Conservation (phyloP, 2,113 vertebrate genomes). For the Bostrychus sinensis region DNA sequence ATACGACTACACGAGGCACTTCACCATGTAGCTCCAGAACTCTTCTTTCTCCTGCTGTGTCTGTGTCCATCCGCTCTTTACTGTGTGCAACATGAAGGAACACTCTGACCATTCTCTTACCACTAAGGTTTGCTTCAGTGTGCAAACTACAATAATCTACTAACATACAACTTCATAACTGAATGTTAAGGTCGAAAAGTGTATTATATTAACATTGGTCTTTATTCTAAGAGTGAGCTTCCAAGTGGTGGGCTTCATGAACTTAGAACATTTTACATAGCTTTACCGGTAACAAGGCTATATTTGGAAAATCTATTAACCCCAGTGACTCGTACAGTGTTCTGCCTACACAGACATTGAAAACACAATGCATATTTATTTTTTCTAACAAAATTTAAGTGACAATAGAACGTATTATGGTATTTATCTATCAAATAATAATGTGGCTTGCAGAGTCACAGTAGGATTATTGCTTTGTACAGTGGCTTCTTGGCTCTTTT, state of each 20-base stretch:
- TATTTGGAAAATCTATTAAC: not conserved
- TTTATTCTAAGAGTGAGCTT: not conserved
- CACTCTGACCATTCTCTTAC: constrained; percentile 5
- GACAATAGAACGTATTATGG: not conserved
- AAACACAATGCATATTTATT: not conserved
- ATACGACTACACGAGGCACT: constrained; percentile 98
- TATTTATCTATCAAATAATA: not conserved
- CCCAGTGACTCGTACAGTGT: too few species aligned
- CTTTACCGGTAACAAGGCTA: not conserved
- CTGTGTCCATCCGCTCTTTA: constrained; percentile 4
- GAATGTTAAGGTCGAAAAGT: not conserved
- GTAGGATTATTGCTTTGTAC: not conserved
- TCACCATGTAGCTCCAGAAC: constrained; percentile 89
- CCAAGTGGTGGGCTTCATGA: not conserved
- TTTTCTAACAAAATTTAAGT: not conserved
- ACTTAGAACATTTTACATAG: not conserved
- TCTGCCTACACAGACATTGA: not conserved
- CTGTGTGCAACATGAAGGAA: constrained; percentile 22
- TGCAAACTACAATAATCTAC: not conserved
- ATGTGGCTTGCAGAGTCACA: not conserved
- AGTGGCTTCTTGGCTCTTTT: too few species aligned
- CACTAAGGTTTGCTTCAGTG: not conserved
- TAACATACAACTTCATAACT: not conserved
- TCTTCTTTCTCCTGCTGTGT: constrained; percentile 2
- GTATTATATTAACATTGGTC: not conserved